These are phyloP conservation scores for Capreolus pygargus DNA, from an alignment of 2,113 vertebrate genomes.

Conservation along the genomic window DNA sequence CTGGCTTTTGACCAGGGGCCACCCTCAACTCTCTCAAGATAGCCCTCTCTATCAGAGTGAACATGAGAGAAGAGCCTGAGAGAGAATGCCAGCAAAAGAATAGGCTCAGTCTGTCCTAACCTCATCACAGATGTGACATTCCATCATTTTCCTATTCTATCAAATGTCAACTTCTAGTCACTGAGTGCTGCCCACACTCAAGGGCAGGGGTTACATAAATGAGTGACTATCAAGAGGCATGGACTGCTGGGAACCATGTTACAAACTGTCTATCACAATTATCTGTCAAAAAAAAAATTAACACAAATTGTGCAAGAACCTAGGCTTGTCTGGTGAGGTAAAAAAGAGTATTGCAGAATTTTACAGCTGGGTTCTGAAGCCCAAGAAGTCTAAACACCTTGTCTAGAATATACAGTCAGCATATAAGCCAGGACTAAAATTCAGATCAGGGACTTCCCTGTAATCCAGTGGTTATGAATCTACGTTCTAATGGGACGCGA, in stretches of 20 bases:
- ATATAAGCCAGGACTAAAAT: constrained; percentile 18
- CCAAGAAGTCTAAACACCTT: not conserved
- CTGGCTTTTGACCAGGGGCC: not conserved
- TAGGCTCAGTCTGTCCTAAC: not conserved
- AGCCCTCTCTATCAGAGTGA: not conserved
- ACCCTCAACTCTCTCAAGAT: not conserved
- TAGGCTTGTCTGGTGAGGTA: not conserved
- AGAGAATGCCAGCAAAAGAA: not conserved
- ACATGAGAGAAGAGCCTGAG: not conserved
- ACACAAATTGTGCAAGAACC: not conserved
- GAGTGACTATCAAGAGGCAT: not conserved
- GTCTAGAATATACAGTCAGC: not conserved
- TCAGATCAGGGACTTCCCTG: not conserved
- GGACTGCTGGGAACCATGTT: not conserved
- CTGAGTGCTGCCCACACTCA: not conserved
- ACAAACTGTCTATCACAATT: not conserved
- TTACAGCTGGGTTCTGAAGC: not conserved
- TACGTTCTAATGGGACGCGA: not conserved
- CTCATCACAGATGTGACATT: not conserved
- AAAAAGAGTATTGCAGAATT: not conserved
- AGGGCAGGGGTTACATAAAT: not conserved
- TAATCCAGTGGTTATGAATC: not conserved
- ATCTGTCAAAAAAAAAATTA: not conserved
- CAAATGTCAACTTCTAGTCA: not conserved
- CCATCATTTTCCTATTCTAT: not conserved